A percentile compares a stretch with the other conserved stretches of the same genome.
phyloP scores from a whole-genome alignment of 2,113 vertebrate genomes.

The Siniperca chuatsi region DNA sequence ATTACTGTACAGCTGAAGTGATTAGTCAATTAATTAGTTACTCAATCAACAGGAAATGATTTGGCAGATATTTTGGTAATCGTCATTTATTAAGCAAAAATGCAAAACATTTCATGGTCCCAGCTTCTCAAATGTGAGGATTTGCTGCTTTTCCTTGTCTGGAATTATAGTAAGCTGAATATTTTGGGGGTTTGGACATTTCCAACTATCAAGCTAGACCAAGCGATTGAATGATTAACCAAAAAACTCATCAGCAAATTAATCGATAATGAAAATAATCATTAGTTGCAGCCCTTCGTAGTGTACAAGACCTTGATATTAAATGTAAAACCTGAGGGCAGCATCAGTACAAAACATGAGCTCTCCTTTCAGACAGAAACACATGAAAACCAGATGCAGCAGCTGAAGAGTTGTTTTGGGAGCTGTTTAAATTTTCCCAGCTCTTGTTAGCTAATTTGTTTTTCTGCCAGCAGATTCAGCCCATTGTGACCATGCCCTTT shows the following conservation, averaged over 20 bases:
- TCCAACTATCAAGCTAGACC: background rate
- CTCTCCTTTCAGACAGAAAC: background rate
- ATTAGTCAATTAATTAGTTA: background rate
- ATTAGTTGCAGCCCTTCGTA: background rate
- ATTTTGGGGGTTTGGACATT: background rate
- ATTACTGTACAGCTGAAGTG: background rate
- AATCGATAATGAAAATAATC: background rate
- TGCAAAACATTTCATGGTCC: background rate
- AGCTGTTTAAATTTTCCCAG: background rate
- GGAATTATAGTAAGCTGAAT: background rate
- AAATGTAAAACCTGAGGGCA: background rate
- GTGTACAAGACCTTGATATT: background rate
- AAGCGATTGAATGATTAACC: background rate
- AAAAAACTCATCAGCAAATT: background rate
- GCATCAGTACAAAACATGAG: background rate
- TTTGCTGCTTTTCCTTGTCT: background rate
- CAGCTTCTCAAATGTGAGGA: background rate
- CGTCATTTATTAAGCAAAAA: background rate
- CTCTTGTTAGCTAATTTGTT: conserved; percentile 9
- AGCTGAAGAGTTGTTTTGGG: background rate
- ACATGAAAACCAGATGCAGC: background rate
- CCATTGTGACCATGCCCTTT: conserved; percentile 9
- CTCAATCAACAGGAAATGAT: background rate
- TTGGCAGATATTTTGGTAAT: background rate
- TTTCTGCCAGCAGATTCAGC: conserved; percentile 4